Conservation (phyloP, 1,140 invertebrate genomes). For the Drosophila bifasciata region DNA sequence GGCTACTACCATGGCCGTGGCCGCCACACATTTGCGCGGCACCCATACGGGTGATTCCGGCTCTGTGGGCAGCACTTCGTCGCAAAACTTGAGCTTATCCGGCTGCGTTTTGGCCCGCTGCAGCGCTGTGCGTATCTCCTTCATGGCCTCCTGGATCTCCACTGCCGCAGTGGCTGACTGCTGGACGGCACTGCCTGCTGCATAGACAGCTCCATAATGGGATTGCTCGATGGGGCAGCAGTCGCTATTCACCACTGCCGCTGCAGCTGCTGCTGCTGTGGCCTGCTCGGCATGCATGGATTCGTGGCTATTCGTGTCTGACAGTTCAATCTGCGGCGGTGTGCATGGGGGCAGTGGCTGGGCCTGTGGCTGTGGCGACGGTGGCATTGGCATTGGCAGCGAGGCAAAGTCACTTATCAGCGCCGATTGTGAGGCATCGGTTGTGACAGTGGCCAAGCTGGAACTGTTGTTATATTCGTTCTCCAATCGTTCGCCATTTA, state of each 20-base stretch:
- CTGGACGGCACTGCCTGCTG: conserved; percentile 20
- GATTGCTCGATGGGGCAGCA: conserved; percentile 26
- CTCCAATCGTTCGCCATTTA: conserved; percentile 46
- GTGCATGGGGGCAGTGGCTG: conserved; percentile 52
- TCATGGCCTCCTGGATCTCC: conserved; percentile 89
- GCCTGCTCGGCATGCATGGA: conserved; percentile 28
- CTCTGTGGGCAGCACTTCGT: conserved; percentile 71
- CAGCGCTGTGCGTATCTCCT: conserved; percentile 91
- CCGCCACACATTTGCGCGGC: conserved; percentile 60
- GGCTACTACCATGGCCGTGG: neutral
- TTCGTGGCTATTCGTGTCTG: no score
- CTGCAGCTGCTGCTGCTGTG: neutral
- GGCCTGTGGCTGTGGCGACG: conserved; percentile 29
- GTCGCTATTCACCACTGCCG: conserved; percentile 23
- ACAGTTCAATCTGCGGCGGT: conserved; percentile 42
- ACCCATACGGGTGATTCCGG: conserved; percentile 82
- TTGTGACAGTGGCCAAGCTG: conserved; percentile 41
- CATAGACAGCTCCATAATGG: conserved; percentile 63
- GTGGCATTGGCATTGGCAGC: conserved; percentile 41
- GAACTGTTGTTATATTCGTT: conserved; percentile 64
- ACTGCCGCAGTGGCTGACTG: conserved; percentile 59
- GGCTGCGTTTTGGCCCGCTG: conserved; percentile 87
- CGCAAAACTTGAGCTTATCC: conserved; percentile 79
- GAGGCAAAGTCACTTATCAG: conserved; percentile 58
- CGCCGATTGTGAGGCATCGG: conserved; percentile 43